Conservation (phyloP, 2,888 invertebrate genomes). For the Caenorhabditis panamensis region DNA sequence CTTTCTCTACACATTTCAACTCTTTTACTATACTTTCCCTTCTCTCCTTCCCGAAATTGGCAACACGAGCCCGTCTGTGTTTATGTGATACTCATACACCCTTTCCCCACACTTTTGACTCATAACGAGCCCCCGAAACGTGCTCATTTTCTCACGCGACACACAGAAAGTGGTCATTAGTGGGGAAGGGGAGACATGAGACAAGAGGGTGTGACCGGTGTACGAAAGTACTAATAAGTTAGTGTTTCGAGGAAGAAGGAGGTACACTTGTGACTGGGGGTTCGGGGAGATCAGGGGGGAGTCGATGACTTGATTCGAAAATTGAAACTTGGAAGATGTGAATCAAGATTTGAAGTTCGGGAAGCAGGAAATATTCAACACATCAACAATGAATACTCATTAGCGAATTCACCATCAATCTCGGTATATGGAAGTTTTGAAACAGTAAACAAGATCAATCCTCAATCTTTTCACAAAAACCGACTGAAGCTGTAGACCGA, state of each 20-base stretch:
- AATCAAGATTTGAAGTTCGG: not conserved
- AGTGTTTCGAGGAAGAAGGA: not conserved
- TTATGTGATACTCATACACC: constrained; percentile 27
- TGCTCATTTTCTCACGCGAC: constrained; percentile 35
- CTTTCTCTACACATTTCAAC: too few relatives aligned
- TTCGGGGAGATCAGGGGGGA: not conserved
- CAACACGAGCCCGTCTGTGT: constrained; percentile 3
- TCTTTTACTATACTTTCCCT: too few relatives aligned
- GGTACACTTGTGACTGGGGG: not conserved
- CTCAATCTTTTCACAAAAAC: too few relatives aligned
- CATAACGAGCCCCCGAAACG: constrained; percentile 10
- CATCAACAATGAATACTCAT: too few relatives aligned
- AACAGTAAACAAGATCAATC: too few relatives aligned
- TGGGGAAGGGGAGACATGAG: not conserved
- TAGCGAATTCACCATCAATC: too few relatives aligned
- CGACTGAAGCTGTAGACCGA: not conserved
- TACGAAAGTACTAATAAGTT: too few relatives aligned
- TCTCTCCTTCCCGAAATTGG: too few relatives aligned
- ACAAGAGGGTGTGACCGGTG: too few relatives aligned
- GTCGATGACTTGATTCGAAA: not conserved
- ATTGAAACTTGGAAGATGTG: not conserved
- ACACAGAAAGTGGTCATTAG: constrained; percentile 30
- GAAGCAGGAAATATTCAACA: not conserved
- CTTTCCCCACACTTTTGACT: constrained; percentile 13
- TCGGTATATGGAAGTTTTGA: too few relatives aligned